Base-by-base conservation (phyloP, 2,113 vertebrate genomes). In the Xyrauchen texanus region DNA sequence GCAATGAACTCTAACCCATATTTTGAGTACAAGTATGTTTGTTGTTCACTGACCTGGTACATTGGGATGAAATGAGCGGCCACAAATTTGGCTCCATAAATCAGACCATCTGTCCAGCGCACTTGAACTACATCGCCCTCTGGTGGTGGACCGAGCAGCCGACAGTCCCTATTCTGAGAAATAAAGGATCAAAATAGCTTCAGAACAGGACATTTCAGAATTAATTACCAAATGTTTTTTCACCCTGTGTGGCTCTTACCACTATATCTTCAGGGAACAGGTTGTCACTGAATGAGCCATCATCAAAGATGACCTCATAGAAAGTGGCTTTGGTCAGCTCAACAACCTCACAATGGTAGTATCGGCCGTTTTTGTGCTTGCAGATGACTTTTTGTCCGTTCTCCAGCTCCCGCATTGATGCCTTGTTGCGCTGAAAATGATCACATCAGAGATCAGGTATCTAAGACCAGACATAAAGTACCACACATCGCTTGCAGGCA, bases 211-310 rank as follows among this genome's bases (percentile, higher is more conserved):
- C 13, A 0, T 51, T 15, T 16, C 4, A 69, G 2, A 58, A 6
- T 7, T 51, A 5, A 69, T 15, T 15, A 70, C 12, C 4, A 15
- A 15, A 44, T 51, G 52, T 15, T 12, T 10, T 34, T 57, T 52
- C 51, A 49, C 11, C 7, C 12, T 15, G 11, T 12, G 0, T 34
- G 21, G 21, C 13, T 44, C 88, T 72, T 86, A 99, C 98, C 96
- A 95, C 95, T 51, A 99, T 99, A 85, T 99, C 98, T 83, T 99
- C 97, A 3, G 98, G 98, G 79, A 98, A 97, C 52, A 99, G 94
- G 87, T 99, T 98, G 87, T 99, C 95, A 0, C 98, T 99, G 92
- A 96, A 99, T 71, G 98, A 99, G 46, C 97, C 98, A 42, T 99
- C 98, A 45, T 99, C 97, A 0, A 99, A 99, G 85, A 96, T 94